Evolutionary conservation across 1,140 invertebrate genomes (phyloP), one percentile per base, ranked within the genome.

Genomic region (Drosophila rhopaloa): DNA sequence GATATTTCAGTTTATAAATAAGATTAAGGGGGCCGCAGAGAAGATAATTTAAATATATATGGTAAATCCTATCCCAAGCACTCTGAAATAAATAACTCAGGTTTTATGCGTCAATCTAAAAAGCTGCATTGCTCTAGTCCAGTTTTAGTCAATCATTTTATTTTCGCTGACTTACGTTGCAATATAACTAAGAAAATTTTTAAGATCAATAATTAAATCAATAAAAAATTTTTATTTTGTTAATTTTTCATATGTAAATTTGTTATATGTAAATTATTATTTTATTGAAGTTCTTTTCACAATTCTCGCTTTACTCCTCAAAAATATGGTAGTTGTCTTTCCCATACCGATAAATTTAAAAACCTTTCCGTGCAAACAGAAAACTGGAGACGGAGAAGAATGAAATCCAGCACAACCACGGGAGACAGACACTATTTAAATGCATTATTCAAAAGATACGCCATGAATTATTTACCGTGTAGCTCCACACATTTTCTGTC

Each of bases 1-100:
- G 19, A 51, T 68, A 51, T 51, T 48, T 73, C 32, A 65, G 70
- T 74, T 75, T 76, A 59, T 58, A 67, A 76, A 76, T 72, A 76
- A 70, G 55, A 32, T 10, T 14, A 5, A 47, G 27, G 29, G 14
- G 27, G 38, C 11, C 27, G 29, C 16, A 27, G n/a, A 6, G n/a
- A 29, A n/a, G 19, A 9, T n/a, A 53, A 37, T 63, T 43, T 8
- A 67, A 35, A 35, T 48, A 67, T 48, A 67, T 50, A 27, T 40
- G 35, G 13, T 48, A 63, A 14, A 40, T 35, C 13, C 4, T 27
- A 32, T 41, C 16, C 24, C 43, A 32, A 29, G 37, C 24, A 2
- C 5, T 40, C 10, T 6, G 35, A 5, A 61, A 16, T 16, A 8
- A 16, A 29, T n/a, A 57, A 57, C 27, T 16, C 16, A 53, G 24